Conservation (phyloP, 2,113 vertebrate genomes). For the Sylvietta virens region DNA sequence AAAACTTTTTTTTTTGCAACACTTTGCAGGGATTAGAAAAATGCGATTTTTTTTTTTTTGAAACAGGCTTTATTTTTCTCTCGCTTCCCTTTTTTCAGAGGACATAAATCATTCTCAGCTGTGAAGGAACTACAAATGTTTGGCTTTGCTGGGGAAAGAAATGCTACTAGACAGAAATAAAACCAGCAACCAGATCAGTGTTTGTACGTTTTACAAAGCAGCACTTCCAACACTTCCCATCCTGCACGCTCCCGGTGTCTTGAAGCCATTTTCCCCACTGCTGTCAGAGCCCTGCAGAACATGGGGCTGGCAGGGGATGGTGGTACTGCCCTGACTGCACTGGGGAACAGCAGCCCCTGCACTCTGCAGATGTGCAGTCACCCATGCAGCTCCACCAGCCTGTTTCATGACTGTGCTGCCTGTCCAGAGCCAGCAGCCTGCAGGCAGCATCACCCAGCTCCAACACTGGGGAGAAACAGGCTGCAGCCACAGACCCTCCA, state of each 20-base stretch:
- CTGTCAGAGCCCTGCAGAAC: not conserved
- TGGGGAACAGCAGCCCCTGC: not conserved
- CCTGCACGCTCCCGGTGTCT: not conserved
- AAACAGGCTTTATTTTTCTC: not conserved
- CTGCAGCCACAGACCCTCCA: not conserved
- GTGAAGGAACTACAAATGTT: not conserved
- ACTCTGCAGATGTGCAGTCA: not conserved
- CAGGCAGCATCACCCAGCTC: not conserved
- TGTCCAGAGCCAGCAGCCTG: not conserved
- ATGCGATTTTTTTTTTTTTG: not conserved
- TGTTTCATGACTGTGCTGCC: not conserved
- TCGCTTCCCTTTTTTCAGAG: not conserved
- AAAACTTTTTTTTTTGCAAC: no score
- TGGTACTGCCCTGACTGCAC: not conserved
- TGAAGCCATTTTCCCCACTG: constrained; percentile 36
- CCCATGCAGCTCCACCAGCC: not conserved
- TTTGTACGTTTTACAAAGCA: not conserved
- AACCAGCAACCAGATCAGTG: not conserved
- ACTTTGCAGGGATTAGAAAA: not conserved
- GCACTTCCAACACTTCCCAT: not conserved
- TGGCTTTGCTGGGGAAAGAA: not conserved
- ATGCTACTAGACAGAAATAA: not conserved
- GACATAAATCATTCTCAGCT: not conserved
- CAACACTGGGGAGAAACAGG: not conserved
- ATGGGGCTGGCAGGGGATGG: constrained; percentile 11